Evolutionary conservation across 2,888 invertebrate genomes (phyloP), one percentile per base, ranked within the genome.

Genomic region (Thelaira solivaga): DNA sequence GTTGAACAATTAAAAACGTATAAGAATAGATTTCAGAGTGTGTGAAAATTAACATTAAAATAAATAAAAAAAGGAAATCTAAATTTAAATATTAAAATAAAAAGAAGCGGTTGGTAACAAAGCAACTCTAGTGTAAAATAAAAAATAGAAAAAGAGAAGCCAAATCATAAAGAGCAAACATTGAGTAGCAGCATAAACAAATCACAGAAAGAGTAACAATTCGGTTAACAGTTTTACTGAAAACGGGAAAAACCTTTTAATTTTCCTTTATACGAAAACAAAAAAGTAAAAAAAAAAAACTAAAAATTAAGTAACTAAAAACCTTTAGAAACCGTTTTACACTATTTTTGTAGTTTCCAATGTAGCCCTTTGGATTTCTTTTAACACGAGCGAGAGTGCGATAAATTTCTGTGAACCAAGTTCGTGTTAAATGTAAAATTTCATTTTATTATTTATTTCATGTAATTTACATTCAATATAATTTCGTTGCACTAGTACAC

Each of bases 351-450:
- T 83, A 81, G 69, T 83, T 86, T 84, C 85, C 87, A 86, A 86
- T 86, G 86, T 86, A 86, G 87, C 86, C 87, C 83, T 80, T 83
- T 80, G 82, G 82, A 78, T 81, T 82, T 80, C 26, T 24, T 80
- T 85, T 87, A 86, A 83, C 86, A 86, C 86, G 86, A 85, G 62
- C 83, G 69, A 29, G 13, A 36, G 57, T 67, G 74, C 68, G 55
- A 61, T 49, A 49, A 29, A 45, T 45, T 53, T 64, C 11, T 61
- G 24, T 67, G 34, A 62, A 72, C 57, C 36, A 36, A 65, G 64
- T 78, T 86, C 86, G 86, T 86, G 86, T 87, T 87, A 84, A 84
- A 82, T 43, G 57, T 34, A 18, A 71, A 64, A 41, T 47, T 18
- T 29, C 4, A 61, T 71, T 80, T 72, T 51, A 45, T 71, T 74